Base-by-base conservation (phyloP, 2,888 invertebrate genomes). In the Drosophila robusta region DNA sequence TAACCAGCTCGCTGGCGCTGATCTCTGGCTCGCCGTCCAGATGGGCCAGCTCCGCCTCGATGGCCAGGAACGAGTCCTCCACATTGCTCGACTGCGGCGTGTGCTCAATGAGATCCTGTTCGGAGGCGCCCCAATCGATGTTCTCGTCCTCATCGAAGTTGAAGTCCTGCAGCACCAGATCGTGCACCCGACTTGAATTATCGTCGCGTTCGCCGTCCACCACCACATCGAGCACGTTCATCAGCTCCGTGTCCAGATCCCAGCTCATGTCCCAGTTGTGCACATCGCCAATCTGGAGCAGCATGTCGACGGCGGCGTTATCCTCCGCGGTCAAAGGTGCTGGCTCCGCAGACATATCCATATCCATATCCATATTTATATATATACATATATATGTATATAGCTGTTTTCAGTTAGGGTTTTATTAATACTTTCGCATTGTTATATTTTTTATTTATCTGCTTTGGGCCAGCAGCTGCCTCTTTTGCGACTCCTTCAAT, bases 241-340 rank as follows among this genome's bases (percentile, higher is more conserved):
- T 24, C n/a, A 36, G n/a, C 0, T 49, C 22, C 4, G 49, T 5
- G 11, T 36, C 49, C 38, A 26, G 26, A 4, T 50, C 36, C 49
- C 49, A 50, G 49, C 11, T 24, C 4, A 24, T 3, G 36, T 24
- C 26, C 50, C 26, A 39, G 50, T 11, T 16, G 50, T 39, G 11
- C 5, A 24, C 14, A 11, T 36, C 36, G 22, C n/a, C 51, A 7
- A 39, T 26, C 26, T 39, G 39, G 0, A 39, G 12, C 12, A 39
- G 12, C 51, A 51, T 39, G 3, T 39, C 39, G 16, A 39, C 16
- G 1, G 12, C 39, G 4, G 29, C 12, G 4, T 29, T 18, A 1
- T 26, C 29, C 8, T 39, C 29, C 29, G 12, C 39, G 18, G 29
- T 7, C 26, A 18, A 8, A 4, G 16, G 16, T 0, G 16, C 8